Evolutionary conservation across 1,140 invertebrate genomes (phyloP), one percentile per base, ranked within the genome.

Genomic region (Venturia canescens): DNA sequence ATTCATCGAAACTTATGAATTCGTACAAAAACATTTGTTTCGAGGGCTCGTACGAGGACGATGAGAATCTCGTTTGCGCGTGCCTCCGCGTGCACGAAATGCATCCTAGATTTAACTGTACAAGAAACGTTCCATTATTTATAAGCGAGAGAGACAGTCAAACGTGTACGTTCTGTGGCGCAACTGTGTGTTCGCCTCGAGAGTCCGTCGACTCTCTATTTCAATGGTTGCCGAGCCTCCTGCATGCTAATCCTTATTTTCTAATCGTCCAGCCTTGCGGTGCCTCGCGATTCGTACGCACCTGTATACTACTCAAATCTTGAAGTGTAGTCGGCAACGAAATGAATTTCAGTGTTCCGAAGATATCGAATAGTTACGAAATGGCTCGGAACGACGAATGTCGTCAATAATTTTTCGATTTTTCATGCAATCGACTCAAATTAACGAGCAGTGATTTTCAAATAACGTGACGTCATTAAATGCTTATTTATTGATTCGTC

Each of bases 231-330:
- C 80, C 72, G 75, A 79, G 71, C 80, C 83, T 86, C 72, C 80
- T 85, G 87, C 83, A 87, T 88, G 86, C 84, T 87, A 88, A 88
- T 88, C 80, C 81, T 79, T 82, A 82, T 84, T 86, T 87, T 86
- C 85, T 86, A 87, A 87, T 87, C 84, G 84, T 60, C 76, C 74
- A 63, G 77, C 77, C 50, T 60, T 53, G 38, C 48, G 23, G 74
- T 1, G 53, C 11, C 50, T 9, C 27, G 23, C 6, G 38, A 21
- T 0, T n/a, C 44, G 38, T 44, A 6, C n/a, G 13, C 34, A 48
- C 26, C 38, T 38, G 26, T 26, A n/a, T n/a, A n/a, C n/a, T n/a
- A n/a, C 50, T 53, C 50, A 53, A 53, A 53, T 53, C 50, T 44
- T 11, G 13, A 44, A 4, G 5, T 44, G 38, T 44, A 13, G 38